Conservation (phyloP, 2,113 vertebrate genomes). For the Chloropsis hardwickii region DNA sequence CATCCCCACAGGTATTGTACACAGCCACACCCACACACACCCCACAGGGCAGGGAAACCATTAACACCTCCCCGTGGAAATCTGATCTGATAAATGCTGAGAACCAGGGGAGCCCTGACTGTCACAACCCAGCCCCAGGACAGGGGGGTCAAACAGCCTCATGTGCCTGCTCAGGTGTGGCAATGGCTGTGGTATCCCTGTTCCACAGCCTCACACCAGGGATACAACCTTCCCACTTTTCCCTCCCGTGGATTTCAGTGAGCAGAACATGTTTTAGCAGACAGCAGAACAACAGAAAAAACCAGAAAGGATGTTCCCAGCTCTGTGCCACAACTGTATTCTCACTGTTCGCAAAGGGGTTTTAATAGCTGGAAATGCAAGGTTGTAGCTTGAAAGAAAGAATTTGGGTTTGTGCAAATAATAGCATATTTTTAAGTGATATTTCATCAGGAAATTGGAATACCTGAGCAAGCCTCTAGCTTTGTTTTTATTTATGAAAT, state of each 20-base stretch:
- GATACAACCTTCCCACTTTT: background rate
- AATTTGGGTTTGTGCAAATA: background rate
- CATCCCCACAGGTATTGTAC: accelerated
- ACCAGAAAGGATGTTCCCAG: background rate
- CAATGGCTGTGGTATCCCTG: accelerated
- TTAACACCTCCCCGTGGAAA: background rate
- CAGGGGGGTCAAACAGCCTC: background rate
- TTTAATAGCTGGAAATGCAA: background rate
- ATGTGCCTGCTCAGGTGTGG: accelerated
- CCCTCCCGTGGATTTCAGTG: background rate
- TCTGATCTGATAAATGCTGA: background rate
- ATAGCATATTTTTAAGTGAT: background rate
- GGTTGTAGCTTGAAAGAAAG: background rate
- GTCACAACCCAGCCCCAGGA: background rate
- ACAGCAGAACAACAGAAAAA: background rate
- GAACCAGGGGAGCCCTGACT: background rate
- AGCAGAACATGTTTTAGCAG: background rate
- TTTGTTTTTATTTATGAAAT: background rate
- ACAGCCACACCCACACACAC: background rate
- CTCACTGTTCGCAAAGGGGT: background rate
- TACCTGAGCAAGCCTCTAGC: background rate
- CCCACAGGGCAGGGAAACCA: background rate
- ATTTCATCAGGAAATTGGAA: background rate
- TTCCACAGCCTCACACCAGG: background rate
- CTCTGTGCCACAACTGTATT: background rate